Base-by-base conservation (phyloP, 2,888 invertebrate species). In the Lymantria dispar region DNA sequence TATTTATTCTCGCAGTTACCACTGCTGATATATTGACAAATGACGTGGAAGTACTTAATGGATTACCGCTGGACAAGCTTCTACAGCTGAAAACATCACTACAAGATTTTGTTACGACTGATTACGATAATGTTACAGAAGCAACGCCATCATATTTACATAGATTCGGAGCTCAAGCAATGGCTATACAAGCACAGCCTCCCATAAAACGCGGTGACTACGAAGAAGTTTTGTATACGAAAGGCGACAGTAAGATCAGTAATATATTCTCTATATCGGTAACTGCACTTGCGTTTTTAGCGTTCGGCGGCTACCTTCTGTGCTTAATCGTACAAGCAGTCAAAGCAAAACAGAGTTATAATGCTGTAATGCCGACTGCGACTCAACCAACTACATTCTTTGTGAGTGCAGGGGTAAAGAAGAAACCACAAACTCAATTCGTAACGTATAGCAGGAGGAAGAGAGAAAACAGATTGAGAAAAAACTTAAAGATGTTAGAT, bases 261-360 rank as follows among this genome's bases (percentile, higher is more conserved):
- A 94, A 94, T 43, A 93, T 96, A 46, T 96, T 97, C 70, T 95
- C 96, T 57, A 91, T 95, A 62, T 95, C 96, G 0, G 92, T 97
- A 9, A 96, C 96, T 0, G 94, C 96, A 0, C 81, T 97, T 47
- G 95, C 97, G 0, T 97, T 97, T 82, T 82, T 97, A 8, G 97
- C 97, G 0, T 97, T 97, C 69, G 97, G 96, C 0, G 97, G 96
- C 0, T 97, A 97, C 73, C 83, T 97, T 14, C 76, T 97, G 1
- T 96, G 96, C 66, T 85, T 97, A 43, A 94, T 96, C 47, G 94
- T 96, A 29, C 94, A 95, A 68, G 95, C 95, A 0, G 93, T 96
- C 47, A 94, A 94, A 70, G 92, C 93, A 14, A 95, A 95, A 74
- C 92, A 92, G 59, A 85, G 72, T 22, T 78, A 76, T 56, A 74